These are phyloP conservation scores for Aphyosemion australe DNA, from an alignment of 2,113 vertebrate genomes.

Conservation along the genomic window DNA sequence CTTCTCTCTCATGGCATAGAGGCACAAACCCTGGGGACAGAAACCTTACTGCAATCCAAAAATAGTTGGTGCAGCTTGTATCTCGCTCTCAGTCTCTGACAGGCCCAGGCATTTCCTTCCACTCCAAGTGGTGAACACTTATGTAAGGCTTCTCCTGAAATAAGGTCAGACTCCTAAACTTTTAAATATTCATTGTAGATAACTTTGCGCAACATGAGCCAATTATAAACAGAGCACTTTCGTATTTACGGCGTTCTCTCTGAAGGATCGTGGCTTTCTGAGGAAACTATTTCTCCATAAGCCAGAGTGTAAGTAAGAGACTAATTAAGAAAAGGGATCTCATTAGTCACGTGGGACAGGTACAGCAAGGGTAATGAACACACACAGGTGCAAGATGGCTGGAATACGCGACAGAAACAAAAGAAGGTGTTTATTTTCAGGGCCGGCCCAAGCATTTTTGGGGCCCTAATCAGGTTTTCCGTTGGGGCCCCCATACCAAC, in stretches of 20 bases:
- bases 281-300: constrained; percentile 42
- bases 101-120: constrained; percentile 50
- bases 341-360: constrained; percentile 30
- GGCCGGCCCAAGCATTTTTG: too few relatives aligned
- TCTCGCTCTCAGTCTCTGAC: constrained; percentile 36
- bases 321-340: constrained; percentile 29
- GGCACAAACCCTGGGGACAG: constrained; percentile 39
- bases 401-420: too few relatives aligned
- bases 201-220: neutral
- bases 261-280: neutral
- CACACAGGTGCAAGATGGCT: neutral
- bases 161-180: constrained; percentile 27
- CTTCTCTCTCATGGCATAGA: constrained; percentile 37
- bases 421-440: too few relatives aligned
- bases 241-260: neutral
- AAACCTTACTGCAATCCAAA: constrained; percentile 58
- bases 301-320: constrained; percentile 15
- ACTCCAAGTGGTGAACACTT: constrained; percentile 47
- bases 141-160: constrained; percentile 43
- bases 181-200: constrained; percentile 18
- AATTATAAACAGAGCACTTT: too few relatives aligned
- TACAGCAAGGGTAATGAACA: constrained; percentile 32
- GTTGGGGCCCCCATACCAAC: too few relatives aligned
- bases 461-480: too few relatives aligned
- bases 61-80: constrained; percentile 58